Base-by-base conservation (phyloP, 2,888 invertebrate species). In the Athalia circularis region DNA sequence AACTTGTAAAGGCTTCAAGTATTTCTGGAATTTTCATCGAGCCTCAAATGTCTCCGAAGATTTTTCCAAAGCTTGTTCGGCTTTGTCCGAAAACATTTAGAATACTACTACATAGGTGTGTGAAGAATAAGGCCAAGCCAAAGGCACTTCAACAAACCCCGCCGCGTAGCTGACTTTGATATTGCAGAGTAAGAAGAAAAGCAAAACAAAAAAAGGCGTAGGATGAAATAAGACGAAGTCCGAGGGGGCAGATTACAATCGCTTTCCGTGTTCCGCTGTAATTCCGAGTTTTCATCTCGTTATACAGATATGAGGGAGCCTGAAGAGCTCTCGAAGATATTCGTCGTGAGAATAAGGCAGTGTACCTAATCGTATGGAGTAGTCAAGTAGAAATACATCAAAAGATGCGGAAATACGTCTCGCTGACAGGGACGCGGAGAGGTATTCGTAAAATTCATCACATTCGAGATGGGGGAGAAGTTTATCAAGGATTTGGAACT, bases 121-220 rank as follows among this genome's bases (percentile, higher is more conserved):
- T 64, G 7, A n/a, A 5, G 13, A 11, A 11, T 59, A 72, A 59
- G 72, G 59, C 59, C 59, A 47, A 57, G 45, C 9, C n/a, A 72
- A 72, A 72, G 72, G 72, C 72, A 72, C 72, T 72, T 72, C 57
- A 47, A 59, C 72, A 59, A 13, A 72, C 7, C 11, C 5, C 59
- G 45, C 45, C n/a, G 57, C 72, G 59, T 47, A n/a, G 47, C 54
- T 11, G 11, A 54, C 54, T 54, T n/a, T 7, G n/a, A n/a, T 54
- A n/a, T 11, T 54, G 7, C n/a, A 54, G 9, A 54, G n/a, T 54
- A 9, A 11, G 54, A 11, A 11, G 54, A 9, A 3, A 54, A 54
- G 2, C 2, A 29, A 29, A 29, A 29, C 29, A 29, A 29, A 29
- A 29, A 29, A 29, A 29, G 29, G 29, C 29, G 29, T 29, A 29